Conservation (phyloP, 1,140 invertebrate species). For the Sesamia nonagrioides region DNA sequence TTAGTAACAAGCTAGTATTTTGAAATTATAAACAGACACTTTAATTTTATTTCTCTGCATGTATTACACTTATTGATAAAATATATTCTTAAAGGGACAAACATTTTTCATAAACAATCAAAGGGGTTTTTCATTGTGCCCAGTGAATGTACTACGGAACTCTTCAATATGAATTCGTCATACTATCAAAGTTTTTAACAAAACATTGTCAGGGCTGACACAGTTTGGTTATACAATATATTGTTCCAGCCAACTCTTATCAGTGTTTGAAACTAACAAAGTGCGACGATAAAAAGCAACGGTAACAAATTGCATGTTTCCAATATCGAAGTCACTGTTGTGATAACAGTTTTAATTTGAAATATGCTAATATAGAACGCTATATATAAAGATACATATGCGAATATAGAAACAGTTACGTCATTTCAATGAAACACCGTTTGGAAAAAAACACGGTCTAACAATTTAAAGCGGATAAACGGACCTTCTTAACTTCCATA, state of each 20-base stretch:
- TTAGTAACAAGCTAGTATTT: no score
- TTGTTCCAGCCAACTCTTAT: not conserved
- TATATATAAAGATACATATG: no score
- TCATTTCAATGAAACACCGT: not conserved
- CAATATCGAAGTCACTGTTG: conserved; percentile 1
- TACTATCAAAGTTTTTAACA: conserved; percentile 12
- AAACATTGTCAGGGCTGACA: not conserved
- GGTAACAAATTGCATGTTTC: conserved; percentile 3
- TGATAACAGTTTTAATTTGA: conserved; percentile 5
- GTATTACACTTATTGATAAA: no score
- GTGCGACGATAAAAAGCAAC: not conserved
- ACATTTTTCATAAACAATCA: no score
- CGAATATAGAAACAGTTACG: no score
- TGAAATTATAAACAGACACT: no score
- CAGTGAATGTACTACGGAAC: not conserved
- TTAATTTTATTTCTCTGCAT: no score
- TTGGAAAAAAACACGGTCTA: not conserved
- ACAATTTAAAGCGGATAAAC: not conserved
- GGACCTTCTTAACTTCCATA: not conserved
- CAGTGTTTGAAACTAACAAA: conserved; percentile 4
- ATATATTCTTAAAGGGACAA: no score
- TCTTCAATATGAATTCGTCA: not conserved
- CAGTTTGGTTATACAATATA: not conserved
- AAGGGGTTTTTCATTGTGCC: no score
- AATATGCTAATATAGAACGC: conserved; percentile 20